phyloP scores from a whole-genome alignment of 2,797 vertebrate species.

The Halcyon smyrnensis region DNA sequence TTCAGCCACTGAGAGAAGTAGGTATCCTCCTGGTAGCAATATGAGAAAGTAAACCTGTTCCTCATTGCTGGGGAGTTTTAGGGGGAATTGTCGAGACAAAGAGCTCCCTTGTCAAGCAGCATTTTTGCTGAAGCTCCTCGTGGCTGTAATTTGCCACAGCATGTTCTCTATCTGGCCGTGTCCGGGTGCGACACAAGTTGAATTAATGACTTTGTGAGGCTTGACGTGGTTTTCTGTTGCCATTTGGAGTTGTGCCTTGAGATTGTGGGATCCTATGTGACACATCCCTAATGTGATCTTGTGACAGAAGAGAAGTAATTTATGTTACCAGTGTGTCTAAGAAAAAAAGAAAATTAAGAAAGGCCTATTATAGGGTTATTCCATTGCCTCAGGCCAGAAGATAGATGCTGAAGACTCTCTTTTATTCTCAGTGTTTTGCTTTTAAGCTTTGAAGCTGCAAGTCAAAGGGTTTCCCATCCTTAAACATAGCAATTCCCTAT shows the following conservation, averaged over 20 bases:
- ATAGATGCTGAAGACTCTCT: slow-evolving; percentile 45
- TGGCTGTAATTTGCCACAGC: neutral
- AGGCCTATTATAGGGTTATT: slow-evolving; percentile 20
- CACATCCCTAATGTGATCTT: slow-evolving; percentile 36
- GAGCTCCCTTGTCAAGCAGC: neutral
- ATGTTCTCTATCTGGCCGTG: neutral
- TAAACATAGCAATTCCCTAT: slow-evolving; percentile 1
- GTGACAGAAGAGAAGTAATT: slow-evolving; percentile 52
- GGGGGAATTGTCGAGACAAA: neutral
- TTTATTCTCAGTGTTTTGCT: slow-evolving; percentile 51
- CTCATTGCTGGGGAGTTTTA: neutral
- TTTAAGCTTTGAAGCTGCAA: slow-evolving; percentile 43
- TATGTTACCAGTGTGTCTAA: slow-evolving; percentile 5
- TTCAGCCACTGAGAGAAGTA: accelerated
- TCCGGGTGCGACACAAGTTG: neutral
- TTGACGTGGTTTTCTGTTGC: neutral
- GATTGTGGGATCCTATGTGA: slow-evolving; percentile 15
- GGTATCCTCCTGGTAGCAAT: neutral
- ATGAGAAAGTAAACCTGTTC: neutral
- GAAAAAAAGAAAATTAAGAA: neutral
- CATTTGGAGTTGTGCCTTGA: neutral
- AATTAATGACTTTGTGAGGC: slow-evolving; percentile 11
- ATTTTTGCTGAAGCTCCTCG: neutral
- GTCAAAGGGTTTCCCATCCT: slow-evolving; percentile 10
- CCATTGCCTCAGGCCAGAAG: slow-evolving; percentile 51